These are phyloP conservation scores for Drosophila rubida DNA, from an alignment of 2,888 invertebrate species.

Conservation along the genomic window DNA sequence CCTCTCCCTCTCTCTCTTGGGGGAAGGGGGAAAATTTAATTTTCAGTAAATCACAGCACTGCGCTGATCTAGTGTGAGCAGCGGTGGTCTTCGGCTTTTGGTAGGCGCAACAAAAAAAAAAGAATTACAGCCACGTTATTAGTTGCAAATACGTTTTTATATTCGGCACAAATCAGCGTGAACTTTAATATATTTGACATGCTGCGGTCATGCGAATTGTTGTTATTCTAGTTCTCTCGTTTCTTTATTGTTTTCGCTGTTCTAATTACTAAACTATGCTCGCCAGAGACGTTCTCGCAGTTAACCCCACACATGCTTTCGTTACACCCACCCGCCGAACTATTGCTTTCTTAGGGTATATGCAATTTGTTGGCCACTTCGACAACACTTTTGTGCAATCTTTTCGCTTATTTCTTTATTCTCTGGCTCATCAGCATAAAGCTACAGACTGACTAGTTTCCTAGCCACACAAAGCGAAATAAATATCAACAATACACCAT, in stretches of 20 bases:
- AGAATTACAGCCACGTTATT: slow-evolving; percentile 13
- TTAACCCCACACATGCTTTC: slow-evolving; percentile 46
- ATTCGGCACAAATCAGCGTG: slow-evolving; percentile 47
- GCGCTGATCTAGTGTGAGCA: slow-evolving; percentile 63
- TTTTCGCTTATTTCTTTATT: not conserved
- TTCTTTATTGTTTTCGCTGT: slow-evolving; percentile 32
- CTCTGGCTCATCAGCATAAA: not conserved
- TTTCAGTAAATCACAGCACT: slow-evolving; percentile 68
- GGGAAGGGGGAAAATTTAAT: slow-evolving; percentile 54
- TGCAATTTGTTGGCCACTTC: not conserved
- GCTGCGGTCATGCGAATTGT: slow-evolving; percentile 21
- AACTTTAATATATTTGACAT: slow-evolving; percentile 53
- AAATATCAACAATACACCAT: not conserved
- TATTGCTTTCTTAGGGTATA: slow-evolving; percentile 12
- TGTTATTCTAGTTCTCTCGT: not conserved
- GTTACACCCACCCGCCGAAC: slow-evolving; percentile 42
- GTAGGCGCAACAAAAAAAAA: not conserved
- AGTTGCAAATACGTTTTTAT: slow-evolving; percentile 25
- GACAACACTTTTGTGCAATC: not conserved
- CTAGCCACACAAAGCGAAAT: slow-evolving; percentile 1
- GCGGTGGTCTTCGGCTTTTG: slow-evolving; percentile 36
- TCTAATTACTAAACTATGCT: slow-evolving; percentile 49
- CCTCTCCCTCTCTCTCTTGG: slow-evolving; percentile 50
- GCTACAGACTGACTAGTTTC: not conserved
- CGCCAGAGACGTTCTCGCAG: slow-evolving; percentile 14